Evolutionary conservation across 1,140 invertebrate species (phyloP), one percentile per base, ranked within the genome.

Genomic region (Cataglyphis hispanica): DNA sequence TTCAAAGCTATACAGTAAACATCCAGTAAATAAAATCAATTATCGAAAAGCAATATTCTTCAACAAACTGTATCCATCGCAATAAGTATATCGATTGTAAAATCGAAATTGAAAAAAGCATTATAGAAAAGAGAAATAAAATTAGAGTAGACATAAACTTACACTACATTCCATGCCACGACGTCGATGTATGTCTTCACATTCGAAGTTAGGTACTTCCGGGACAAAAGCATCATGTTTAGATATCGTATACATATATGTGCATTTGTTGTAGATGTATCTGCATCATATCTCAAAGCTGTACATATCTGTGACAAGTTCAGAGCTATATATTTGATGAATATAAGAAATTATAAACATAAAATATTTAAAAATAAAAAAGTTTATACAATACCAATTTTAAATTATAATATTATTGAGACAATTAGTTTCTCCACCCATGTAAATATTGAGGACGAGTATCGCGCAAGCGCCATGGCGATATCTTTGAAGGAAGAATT

Each of bases 11-110:
- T 81, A 69, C 13, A 53, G 25, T 80, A 40, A 56, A 2, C 4
- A 56, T 40, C 6, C 16, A 13, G 1, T 66, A 53, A 81, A 43
- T 70, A 2, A 81, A 70, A 81, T 81, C 25, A 81, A 58, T 80
- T 22, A 58, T 8, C 40, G 25, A 70, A 25, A 70, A 67, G 8
- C 19, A 25, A 67, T 70, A 58, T 6, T 58, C 0, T 58, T 43
- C 25, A 50, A 50, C 13, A 31, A 31, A 31, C 31, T 31, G 0
- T 56, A 56, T 56, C 43, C 34, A 2, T 31, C 25, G 16, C 31
- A 43, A 69, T n/a, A n/a, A n/a, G n/a, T n/a, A 34, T 46, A 34
- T 1, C 40, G 77, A 81, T 70, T 70, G 25, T 22, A 25, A 56
- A 72, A 37, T 13, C 13, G 8, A 31, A 46, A 31, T 40, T 70